phyloP scores from a whole-genome alignment of 2,797 vertebrate species.

The Alectoris magna region DNA sequence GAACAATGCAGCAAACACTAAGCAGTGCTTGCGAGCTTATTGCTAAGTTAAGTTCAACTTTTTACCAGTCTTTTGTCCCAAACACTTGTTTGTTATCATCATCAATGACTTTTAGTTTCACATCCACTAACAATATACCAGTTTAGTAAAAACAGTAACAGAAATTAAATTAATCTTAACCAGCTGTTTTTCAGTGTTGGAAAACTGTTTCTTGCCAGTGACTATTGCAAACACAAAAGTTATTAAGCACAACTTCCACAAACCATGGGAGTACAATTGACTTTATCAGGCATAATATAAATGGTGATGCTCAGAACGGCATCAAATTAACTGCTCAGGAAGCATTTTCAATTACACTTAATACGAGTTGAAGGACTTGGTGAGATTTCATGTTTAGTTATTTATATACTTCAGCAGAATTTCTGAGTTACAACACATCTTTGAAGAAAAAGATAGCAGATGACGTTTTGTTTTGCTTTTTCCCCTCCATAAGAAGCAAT shows the following conservation, averaged over 20 bases:
- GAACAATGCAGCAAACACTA: neutral
- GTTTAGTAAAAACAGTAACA: neutral
- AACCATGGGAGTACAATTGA: neutral
- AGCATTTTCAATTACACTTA: neutral
- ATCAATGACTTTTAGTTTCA: neutral
- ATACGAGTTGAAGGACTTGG: neutral
- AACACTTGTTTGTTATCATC: rapidly evolving
- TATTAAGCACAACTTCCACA: neutral
- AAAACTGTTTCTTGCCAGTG: neutral
- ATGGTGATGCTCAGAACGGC: neutral
- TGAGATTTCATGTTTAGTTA: neutral
- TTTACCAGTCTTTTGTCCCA: neutral
- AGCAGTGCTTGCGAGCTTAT: neutral
- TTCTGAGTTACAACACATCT: neutral
- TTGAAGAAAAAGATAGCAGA: neutral
- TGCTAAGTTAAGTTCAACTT: neutral
- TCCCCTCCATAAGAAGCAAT: neutral
- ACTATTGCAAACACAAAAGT: neutral
- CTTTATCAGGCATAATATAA: neutral
- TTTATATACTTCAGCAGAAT: neutral
- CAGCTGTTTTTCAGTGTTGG: neutral
- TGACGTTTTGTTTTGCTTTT: neutral
- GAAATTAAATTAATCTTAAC: neutral
- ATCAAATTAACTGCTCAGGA: neutral
- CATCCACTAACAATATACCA: neutral